phyloP scores from a whole-genome alignment of 2,797 vertebrate species.

The Mus spretus region DNA sequence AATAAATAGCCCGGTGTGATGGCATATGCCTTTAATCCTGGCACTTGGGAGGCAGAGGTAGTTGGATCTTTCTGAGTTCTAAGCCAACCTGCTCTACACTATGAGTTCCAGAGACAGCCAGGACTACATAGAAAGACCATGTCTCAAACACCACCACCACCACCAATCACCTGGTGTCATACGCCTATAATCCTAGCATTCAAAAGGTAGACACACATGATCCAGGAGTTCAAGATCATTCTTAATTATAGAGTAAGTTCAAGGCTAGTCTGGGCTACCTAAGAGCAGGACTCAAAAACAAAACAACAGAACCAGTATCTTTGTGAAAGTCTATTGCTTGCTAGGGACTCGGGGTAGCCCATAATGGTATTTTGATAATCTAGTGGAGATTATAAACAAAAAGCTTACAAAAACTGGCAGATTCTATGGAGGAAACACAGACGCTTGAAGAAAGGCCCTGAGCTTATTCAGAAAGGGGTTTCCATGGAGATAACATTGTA shows the following conservation, averaged over 20 bases:
- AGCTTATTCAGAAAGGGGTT: background rate
- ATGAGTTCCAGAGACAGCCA: background rate
- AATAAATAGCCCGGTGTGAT: background rate
- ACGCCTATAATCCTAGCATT: background rate
- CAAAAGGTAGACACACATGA: background rate
- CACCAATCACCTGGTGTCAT: background rate
- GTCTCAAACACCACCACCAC: background rate
- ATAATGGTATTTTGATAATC: background rate
- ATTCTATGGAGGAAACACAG: background rate
- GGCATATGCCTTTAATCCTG: background rate
- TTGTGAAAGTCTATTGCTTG: background rate
- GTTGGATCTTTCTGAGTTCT: background rate
- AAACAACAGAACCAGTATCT: background rate
- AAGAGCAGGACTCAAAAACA: background rate
- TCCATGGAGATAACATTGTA: background rate
- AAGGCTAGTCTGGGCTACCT: too few species aligned
- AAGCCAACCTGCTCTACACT: background rate
- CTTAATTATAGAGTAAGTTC: background rate
- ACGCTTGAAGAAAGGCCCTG: background rate
- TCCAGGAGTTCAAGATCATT: background rate
- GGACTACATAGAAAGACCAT: background rate
- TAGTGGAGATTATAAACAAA: background rate
- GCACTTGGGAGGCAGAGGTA: background rate
- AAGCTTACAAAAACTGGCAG: background rate
- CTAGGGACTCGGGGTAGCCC: background rate